Base-by-base conservation (phyloP, 35 echinoderm and acorn worm genomes). In the Ophiothrix spiculata region DNA sequence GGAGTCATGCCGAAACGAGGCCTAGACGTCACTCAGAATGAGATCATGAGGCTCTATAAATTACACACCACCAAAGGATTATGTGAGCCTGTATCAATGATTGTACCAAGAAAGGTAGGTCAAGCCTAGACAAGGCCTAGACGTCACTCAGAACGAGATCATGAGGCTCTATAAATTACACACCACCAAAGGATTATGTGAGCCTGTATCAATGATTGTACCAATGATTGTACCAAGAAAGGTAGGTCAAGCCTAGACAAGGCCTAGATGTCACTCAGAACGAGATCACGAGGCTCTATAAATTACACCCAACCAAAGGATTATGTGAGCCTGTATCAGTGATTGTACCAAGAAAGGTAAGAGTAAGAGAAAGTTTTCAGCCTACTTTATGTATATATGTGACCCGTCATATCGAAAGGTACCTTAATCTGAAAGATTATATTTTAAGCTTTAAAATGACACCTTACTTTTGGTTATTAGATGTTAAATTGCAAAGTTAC, bases 261-360 rank as follows among this genome's bases (percentile, higher is more conserved):
- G 95, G 87, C 14, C 35, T 90, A 32, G 88, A 97, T 21, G 73
- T 85, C 13, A 88, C 84, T 6, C 25, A 21, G 0, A 86, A 90
- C 37, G 95, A 97, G 78, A 85, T 97, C 4, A 88, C 86, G 14
- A 36, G 91, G 1, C 90, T 97, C 88, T 97, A 93, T 76, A 90
- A 87, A 77, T 75, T 91, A 1, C 77, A 93, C 13, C 76, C 87
- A 10, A 93, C 86, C 36, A 97, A 90, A 35, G 88, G 87, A n/a
- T 4, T 90, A 0, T 90, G 88, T 46, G 88, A 90, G 54, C 91
- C 91, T 10, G 77, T 87, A 12, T 78, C 95, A 1, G 93, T 97
- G 95, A 93, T 93, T 75, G 95, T 97, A 6, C 95, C 95, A 13
- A 90, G 95, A 75, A 97, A 97, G 95, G 95, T 97, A 38, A 56